phyloP scores from a whole-genome alignment of 37 sponge, comb jelly and placozoan species.

The Diacarnus erythraeanus region DNA sequence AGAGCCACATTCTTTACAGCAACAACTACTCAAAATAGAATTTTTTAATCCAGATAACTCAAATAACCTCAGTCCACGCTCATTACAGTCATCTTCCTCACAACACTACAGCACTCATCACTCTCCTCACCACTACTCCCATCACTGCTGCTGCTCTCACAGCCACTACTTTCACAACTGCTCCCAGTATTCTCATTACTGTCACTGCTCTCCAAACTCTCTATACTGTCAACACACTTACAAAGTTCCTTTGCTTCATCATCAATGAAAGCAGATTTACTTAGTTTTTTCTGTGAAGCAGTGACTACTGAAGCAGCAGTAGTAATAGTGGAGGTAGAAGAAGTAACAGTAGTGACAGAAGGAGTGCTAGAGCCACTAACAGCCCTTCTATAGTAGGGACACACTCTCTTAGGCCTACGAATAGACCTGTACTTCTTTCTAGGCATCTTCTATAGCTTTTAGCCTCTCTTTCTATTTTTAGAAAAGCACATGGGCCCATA shows the following conservation, averaged over 20 bases:
- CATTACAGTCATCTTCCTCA: background rate
- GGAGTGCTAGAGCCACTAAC: no score
- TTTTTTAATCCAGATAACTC: background rate
- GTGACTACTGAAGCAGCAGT: background rate
- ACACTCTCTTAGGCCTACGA: background rate
- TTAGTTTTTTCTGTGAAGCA: background rate
- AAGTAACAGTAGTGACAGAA: no score
- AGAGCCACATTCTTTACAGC: background rate
- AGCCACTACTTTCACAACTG: background rate
- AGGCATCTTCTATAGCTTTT: background rate
- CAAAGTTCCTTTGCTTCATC: background rate
- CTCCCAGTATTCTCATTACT: background rate
- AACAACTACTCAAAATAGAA: background rate
- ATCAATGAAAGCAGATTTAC: background rate
- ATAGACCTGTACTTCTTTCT: background rate
- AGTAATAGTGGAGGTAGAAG: background rate
- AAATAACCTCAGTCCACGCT: background rate
- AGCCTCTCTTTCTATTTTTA: background rate
- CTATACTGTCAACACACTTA: background rate
- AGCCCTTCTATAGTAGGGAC: background rate
- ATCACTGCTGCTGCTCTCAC: no score
- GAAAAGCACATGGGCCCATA: background rate
- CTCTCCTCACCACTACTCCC: no score
- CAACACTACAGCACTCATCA: background rate
- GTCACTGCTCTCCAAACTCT: background rate